A percentile compares a stretch with the other conserved stretches of the same genome.
phyloP scores from a whole-genome alignment of 2,797 vertebrate species.

The Salarias fasciatus region DNA sequence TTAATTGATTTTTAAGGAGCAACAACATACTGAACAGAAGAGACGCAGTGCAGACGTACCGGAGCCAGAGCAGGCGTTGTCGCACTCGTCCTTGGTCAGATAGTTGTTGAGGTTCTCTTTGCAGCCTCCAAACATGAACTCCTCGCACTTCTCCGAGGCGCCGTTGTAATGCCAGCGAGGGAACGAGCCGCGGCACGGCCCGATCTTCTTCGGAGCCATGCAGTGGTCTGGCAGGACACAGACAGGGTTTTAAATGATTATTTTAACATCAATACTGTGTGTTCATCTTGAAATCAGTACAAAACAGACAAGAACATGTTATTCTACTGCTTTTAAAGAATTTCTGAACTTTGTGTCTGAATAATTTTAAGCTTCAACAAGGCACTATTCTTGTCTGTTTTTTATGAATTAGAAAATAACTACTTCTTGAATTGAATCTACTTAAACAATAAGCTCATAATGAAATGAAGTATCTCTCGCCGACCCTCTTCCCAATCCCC shows the following conservation, averaged over 20 bases:
- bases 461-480: no score
- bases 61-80: constrained; percentile 81
- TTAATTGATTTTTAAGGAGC: no score
- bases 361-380: no score
- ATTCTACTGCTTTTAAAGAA: no score
- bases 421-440: no score
- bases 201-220: constrained; percentile 87
- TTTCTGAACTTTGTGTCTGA: no score
- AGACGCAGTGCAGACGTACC: constrained; percentile 60
- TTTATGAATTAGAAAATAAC: background rate
- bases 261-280: no score
- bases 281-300: no score
- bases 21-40: no score
- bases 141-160: constrained; percentile 81
- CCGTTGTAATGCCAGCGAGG: constrained; percentile 93
- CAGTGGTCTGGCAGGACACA: constrained; percentile 86
- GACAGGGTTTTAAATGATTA: background rate
- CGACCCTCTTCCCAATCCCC: no score
- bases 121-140: constrained; percentile 83
- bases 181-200: constrained; percentile 91
- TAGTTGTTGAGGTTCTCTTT: constrained; percentile 94
- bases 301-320: no score
- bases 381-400: background rate
- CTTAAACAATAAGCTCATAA: no score
- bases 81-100: constrained; percentile 83